phyloP scores from a whole-genome alignment of 53 echinoderm and acorn worm genomes.

The Arbacia lixula region DNA sequence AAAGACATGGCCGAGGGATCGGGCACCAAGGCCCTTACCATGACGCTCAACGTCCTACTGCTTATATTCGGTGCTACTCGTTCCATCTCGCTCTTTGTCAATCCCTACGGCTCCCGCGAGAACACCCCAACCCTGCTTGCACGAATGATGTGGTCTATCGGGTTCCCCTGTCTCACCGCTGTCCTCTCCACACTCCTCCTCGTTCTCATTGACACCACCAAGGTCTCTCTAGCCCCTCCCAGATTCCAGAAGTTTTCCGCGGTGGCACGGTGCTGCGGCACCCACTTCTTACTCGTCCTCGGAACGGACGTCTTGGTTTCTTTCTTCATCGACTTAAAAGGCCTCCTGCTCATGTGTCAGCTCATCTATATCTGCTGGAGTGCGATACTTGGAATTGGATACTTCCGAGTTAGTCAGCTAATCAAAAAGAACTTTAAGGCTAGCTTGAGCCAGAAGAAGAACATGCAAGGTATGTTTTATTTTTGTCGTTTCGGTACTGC shows the following conservation, averaged over 20 bases:
- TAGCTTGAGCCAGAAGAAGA: conserved; percentile 68
- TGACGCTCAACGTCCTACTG: conserved; percentile 67
- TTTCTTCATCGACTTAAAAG: conserved; percentile 62
- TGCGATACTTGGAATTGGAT: conserved; percentile 65
- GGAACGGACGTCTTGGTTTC: conserved; percentile 80
- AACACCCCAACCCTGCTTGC: conserved; percentile 65
- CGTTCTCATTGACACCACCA: conserved; percentile 87
- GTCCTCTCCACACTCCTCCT: conserved; percentile 82
- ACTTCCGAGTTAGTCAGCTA: conserved; percentile 74
- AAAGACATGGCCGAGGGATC: conserved; percentile 35
- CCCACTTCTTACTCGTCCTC: conserved; percentile 80
- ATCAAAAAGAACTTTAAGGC: conserved; percentile 81
- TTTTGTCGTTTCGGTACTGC: no score
- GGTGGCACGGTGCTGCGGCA: conserved; percentile 52
- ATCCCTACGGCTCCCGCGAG: conserved; percentile 80
- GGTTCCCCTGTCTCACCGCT: conserved; percentile 85
- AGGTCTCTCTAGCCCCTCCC: conserved; percentile 86
- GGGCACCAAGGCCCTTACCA: conserved; percentile 45
- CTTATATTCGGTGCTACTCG: conserved; percentile 69
- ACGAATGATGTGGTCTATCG: conserved; percentile 86
- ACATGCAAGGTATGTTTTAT: conserved; percentile 60
- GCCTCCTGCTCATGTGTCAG: conserved; percentile 75
- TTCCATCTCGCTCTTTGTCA: conserved; percentile 74
- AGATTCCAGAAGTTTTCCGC: conserved; percentile 83
- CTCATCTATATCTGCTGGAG: conserved; percentile 87